Evolutionary conservation across 2,113 vertebrate species (phyloP).

Genomic region (Balaeniceps rex): DNA sequence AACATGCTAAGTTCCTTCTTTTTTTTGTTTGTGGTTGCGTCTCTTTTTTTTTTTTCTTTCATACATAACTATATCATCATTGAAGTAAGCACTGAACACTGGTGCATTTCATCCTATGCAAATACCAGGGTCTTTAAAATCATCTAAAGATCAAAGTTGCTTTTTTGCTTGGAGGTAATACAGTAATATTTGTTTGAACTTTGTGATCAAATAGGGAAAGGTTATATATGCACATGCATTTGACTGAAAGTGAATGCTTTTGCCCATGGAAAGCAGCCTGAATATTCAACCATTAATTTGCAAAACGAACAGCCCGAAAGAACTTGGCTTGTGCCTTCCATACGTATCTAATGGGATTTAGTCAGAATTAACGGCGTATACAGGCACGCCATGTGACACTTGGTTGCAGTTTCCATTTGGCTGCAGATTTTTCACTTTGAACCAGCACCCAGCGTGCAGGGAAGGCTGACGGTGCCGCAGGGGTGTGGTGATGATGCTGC

Average conservation of each 20-base stretch:
- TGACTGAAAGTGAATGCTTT: neutral
- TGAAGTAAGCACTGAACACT: neutral
- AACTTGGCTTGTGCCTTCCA: neutral
- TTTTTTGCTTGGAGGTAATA: neutral
- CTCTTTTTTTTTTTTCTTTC: neutral
- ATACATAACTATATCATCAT: neutral
- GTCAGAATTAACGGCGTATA: neutral
- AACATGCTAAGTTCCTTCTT: neutral
- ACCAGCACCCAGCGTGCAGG: too few relatives aligned
- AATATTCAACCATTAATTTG: neutral
- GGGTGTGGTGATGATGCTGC: neutral
- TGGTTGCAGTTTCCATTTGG: neutral
- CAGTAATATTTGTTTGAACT: neutral
- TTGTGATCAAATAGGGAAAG: neutral
- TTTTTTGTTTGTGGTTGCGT: neutral
- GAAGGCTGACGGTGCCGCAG: neutral
- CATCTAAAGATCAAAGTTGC: neutral
- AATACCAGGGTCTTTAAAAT: neutral
- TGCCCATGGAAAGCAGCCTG: neutral
- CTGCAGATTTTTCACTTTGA: neutral
- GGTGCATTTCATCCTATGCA: neutral
- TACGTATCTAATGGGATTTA: neutral
- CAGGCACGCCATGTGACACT: accelerated
- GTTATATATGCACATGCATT: neutral
- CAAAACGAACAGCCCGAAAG: neutral